Percentiles rank a stretch among this genome's conserved stretches.
Evolutionary conservation across 2,113 vertebrate genomes (phyloP).

Genomic region (Oncorhynchus clarkii): DNA sequence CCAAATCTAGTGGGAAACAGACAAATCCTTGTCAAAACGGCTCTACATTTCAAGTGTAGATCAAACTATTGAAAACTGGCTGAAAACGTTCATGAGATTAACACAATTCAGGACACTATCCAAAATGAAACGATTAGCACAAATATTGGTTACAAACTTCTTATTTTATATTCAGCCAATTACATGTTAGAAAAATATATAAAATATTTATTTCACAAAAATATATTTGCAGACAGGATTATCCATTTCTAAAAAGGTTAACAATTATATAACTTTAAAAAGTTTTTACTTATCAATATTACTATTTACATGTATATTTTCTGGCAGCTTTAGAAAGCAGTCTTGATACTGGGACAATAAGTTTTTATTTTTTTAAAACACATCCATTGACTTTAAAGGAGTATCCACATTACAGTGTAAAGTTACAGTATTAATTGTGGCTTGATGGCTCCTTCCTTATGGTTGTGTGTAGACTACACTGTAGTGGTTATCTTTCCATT

Average conservation of each 20-base stretch:
- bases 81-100: background rate
- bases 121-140: background rate
- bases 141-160: background rate
- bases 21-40: background rate
- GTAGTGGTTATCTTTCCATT: constrained; percentile 18
- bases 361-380: too few species aligned
- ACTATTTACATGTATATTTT: background rate
- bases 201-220: background rate
- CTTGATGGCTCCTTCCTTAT: too few species aligned
- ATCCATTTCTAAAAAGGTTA: background rate
- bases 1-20: too few species aligned
- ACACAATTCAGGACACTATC: background rate
- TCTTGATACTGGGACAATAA: background rate
- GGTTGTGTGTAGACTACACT: constrained; percentile 18
- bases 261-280: too few species aligned
- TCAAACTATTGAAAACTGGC: background rate
- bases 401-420: too few species aligned
- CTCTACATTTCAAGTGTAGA: background rate
- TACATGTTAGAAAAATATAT: constrained; percentile 1
- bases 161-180: background rate
- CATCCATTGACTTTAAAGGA: too few species aligned
- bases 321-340: constrained; percentile 2
- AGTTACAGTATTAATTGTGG: too few species aligned
- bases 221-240: background rate
- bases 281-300: background rate